Percentiles rank a stretch among this genome's conserved stretches.
Evolutionary conservation across 2,888 invertebrate genomes (phyloP).

Genomic region (Meteorus colon): DNA sequence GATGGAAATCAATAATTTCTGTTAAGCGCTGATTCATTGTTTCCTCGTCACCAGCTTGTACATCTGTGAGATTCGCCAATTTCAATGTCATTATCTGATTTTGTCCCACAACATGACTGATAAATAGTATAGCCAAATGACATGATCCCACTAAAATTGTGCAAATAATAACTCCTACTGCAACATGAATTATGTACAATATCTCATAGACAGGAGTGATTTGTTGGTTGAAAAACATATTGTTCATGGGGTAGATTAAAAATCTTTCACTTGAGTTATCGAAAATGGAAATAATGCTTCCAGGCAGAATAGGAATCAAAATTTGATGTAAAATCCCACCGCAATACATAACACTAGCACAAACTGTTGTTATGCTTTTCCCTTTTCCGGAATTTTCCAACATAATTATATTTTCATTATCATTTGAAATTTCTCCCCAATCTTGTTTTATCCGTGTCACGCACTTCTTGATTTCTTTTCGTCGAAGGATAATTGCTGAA

Average conservation of each 20-base stretch:
- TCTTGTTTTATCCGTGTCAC: slow-evolving; percentile 45
- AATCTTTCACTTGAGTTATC: slow-evolving; percentile 47
- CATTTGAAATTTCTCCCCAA: slow-evolving; percentile 48
- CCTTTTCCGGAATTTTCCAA: slow-evolving; percentile 32
- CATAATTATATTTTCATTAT: slow-evolving; percentile 48
- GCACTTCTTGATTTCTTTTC: slow-evolving; percentile 38
- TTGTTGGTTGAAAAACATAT: slow-evolving; percentile 50
- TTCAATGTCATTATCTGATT: slow-evolving; percentile 44
- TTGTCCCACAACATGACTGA: slow-evolving; percentile 52
- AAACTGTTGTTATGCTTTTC: slow-evolving; percentile 49
- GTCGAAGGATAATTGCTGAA: slow-evolving; percentile 24
- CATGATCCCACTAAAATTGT: slow-evolving; percentile 32
- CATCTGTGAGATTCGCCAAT: slow-evolving; percentile 37
- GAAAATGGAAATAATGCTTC: slow-evolving; percentile 37
- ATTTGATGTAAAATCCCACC: slow-evolving; percentile 52
- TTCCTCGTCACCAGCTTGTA: neutral
- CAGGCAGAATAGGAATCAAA: slow-evolving; percentile 47
- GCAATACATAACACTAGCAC: slow-evolving; percentile 54
- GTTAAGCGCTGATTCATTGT: slow-evolving; percentile 20
- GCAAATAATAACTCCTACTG: slow-evolving; percentile 22
- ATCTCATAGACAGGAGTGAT: slow-evolving; percentile 33
- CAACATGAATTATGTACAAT: slow-evolving; percentile 20
- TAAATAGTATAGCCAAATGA: slow-evolving; percentile 48
- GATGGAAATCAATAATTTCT: slow-evolving; percentile 50
- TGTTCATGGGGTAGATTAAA: slow-evolving; percentile 58